Base-by-base conservation (phyloP, 1,140 invertebrate species). In the Anastrepha ludens region DNA sequence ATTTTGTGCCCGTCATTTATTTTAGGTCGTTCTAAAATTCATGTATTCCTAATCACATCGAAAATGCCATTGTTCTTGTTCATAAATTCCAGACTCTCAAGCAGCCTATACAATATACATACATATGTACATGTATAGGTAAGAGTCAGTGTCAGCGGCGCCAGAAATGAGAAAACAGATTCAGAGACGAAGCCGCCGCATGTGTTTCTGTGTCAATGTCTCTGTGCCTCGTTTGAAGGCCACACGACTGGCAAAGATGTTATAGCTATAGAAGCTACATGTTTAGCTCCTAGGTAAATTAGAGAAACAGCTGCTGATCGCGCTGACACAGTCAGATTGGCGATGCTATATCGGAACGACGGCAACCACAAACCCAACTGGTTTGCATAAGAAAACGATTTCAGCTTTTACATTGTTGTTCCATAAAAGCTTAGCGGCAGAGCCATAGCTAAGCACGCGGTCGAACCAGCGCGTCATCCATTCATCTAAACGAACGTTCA, bases 291-390 rank as follows among this genome's bases (percentile, higher is more conserved):
- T 55, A 55, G 44, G 74, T 29, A 55, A 81, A 81, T 20, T n/a
- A 20, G 44, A 20, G n/a, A 55, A 81, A 81, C 74, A 81, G 74
- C 74, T 81, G 74, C 70, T 55, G 47, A 50, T n/a, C 15, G 70
- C 70, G 41, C 47, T 50, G 15, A 20, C 17, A 47, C 70, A 78
- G 44, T 50, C 70, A 47, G 15, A n/a, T 47, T 81, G 74, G n/a
- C 70, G 47, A 81, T 6, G 20, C 50, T 9, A 81, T 58, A 44
- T 55, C n/a, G 47, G 15, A n/a, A 81, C 74, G 29, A 3, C n/a
- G 29, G 74, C 74, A 47, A 20, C 20, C 13, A 55, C 39, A 47
- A 20, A 55, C 13, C 20, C 39, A 81, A 55, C 74, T 29, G 74
- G 74, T 81, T 74, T 81, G 55, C 17, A 29, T 55, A 20, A 13